These are phyloP conservation scores for Ormyrus pomaceus DNA, from an alignment of 2,888 invertebrate genomes.

Conservation along the genomic window DNA sequence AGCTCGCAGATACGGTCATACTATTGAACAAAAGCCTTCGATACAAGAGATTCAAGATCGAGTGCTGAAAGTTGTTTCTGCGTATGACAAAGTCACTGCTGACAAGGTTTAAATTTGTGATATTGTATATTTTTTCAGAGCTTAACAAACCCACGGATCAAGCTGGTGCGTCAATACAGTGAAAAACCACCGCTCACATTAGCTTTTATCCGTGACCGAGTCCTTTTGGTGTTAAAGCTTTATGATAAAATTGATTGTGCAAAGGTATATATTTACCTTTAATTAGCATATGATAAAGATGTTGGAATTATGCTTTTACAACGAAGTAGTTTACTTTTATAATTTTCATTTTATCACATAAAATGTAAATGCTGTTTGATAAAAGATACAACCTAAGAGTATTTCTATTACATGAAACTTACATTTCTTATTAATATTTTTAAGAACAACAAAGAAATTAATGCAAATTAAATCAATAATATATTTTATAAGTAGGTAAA, in stretches of 20 bases:
- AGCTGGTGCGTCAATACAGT: constrained; percentile 83
- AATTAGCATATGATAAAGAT: constrained; percentile 38
- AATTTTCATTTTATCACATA: neutral
- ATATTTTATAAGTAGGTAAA: constrained; percentile 8
- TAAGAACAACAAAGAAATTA: neutral
- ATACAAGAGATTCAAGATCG: constrained; percentile 85
- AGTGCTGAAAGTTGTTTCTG: constrained; percentile 90
- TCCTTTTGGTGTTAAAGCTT: constrained; percentile 95
- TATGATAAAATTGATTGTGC: constrained; percentile 97
- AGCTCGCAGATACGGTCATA: constrained; percentile 64
- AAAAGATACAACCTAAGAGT: too few species aligned
- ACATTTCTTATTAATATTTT: neutral
- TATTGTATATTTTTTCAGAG: constrained; percentile 79
- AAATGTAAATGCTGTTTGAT: too few species aligned
- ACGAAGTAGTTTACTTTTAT: constrained; percentile 4
- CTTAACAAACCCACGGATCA: constrained; percentile 79
- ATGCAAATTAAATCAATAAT: neutral
- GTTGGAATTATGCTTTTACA: constrained; percentile 42
- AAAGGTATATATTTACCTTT: constrained; percentile 84
- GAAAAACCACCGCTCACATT: constrained; percentile 86
- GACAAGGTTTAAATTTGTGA: constrained; percentile 83
- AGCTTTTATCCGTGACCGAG: constrained; percentile 90
- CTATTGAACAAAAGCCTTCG: constrained; percentile 77
- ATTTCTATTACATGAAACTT: too few species aligned
- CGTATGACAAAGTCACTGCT: constrained; percentile 92